A percentile compares a stretch with the other conserved stretches of the same genome.
These are phyloP conservation scores for Psilanteris sp. DNA, from an alignment of 1,140 invertebrate species.

Conservation along the genomic window DNA sequence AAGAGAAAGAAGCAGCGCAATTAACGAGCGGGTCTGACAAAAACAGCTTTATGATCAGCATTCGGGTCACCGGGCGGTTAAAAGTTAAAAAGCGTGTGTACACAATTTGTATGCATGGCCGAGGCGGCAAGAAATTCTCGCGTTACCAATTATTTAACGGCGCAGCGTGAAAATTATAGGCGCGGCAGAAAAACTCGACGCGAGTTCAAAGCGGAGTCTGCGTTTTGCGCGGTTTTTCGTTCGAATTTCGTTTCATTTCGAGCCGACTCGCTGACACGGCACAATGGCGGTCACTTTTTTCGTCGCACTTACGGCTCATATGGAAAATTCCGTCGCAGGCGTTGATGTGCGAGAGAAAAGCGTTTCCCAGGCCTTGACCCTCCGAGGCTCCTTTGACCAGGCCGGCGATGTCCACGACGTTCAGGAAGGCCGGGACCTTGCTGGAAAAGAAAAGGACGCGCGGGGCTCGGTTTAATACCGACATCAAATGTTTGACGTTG, in stretches of 20 bases:
- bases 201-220: constrained; percentile 1
- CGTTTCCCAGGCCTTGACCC: constrained; percentile 98
- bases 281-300: neutral
- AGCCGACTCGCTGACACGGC: neutral
- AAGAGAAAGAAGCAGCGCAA: neutral
- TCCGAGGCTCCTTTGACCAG: constrained; percentile 98
- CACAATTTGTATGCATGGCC: constrained; percentile 20
- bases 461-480: constrained; percentile 4
- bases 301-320: constrained; percentile 94
- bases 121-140: constrained; percentile 1
- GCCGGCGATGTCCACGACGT: constrained; percentile 99
- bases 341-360: constrained; percentile 98
- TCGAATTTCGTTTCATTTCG: neutral
- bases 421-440: constrained; percentile 98
- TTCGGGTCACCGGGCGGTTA: constrained; percentile 10
- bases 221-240: constrained; percentile 42
- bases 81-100: constrained; percentile 5
- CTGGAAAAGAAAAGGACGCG: constrained; percentile 81
- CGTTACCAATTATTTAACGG: constrained; percentile 60
- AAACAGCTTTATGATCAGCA: constrained; percentile 11
- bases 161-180: constrained; percentile 66
- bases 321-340: constrained; percentile 99
- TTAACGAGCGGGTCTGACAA: neutral
- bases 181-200: neutral
- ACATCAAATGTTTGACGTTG: constrained; percentile 23